phyloP scores from a whole-genome alignment of 2,113 vertebrate species.

The Passer montanus region DNA sequence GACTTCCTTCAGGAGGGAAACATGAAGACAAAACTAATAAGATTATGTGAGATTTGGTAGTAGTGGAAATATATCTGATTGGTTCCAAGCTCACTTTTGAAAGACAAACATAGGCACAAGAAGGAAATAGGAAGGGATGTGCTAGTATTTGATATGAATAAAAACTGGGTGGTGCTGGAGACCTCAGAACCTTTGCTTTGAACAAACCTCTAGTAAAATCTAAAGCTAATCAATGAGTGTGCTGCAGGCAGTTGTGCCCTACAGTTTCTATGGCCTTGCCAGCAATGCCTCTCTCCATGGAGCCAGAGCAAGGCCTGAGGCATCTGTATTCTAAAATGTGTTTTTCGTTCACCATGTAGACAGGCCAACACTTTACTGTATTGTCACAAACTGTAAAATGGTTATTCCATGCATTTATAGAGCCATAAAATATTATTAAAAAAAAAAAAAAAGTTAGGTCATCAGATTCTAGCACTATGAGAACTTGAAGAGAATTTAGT shows the following conservation, averaged over 20 bases:
- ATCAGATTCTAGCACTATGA: fast-evolving
- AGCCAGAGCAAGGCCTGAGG: neutral
- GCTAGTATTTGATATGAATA: neutral
- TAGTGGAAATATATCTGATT: neutral
- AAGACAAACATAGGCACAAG: neutral
- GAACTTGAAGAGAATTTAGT: neutral
- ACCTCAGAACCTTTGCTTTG: neutral
- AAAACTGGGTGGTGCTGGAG: neutral
- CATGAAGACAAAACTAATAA: neutral
- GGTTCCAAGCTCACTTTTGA: neutral
- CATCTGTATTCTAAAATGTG: neutral
- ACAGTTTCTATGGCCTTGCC: neutral
- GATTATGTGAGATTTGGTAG: neutral
- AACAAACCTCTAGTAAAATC: neutral
- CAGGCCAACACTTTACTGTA: neutral
- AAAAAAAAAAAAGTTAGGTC: no score
- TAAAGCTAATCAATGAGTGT: neutral
- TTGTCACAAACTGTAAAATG: neutral
- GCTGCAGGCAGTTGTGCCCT: neutral
- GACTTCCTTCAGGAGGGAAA: neutral
- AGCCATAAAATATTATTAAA: neutral
- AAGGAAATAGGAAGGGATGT: neutral
- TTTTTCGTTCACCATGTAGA: neutral
- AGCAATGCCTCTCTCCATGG: neutral
- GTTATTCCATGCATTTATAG: neutral